A percentile compares a stretch with the other conserved stretches of the same genome.
These are phyloP conservation scores for Perodicticus potto DNA, from an alignment of 2,797 vertebrate species.

Conservation along the genomic window DNA sequence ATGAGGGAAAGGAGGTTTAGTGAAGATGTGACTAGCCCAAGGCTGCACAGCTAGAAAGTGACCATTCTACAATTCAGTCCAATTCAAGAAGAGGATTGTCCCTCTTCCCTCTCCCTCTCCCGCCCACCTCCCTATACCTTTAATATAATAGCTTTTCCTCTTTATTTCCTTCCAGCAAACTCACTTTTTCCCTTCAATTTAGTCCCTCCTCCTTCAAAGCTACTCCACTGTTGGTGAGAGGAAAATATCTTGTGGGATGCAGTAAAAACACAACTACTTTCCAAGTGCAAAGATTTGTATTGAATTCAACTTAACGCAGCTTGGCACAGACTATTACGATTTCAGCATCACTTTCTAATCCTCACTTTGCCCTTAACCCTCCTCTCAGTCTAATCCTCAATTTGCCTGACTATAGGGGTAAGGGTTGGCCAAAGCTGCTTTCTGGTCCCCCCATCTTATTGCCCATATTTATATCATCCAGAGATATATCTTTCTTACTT, in stretches of 20 bases:
- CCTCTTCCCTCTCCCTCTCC: too few relatives aligned
- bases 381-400: background rate
- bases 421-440: background rate
- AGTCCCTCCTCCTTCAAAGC: background rate
- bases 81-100: background rate
- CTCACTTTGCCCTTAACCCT: slow-evolving; percentile 15
- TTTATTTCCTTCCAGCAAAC: slow-evolving; percentile 37
- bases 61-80: background rate
- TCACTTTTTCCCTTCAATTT: background rate
- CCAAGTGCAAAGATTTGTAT: background rate
- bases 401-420: background rate
- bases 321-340: background rate
- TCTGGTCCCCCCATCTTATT: background rate
- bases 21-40: background rate
- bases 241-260: background rate
- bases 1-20: background rate
- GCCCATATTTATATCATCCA: background rate
- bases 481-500: background rate
- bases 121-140: background rate
- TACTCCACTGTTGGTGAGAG: background rate
- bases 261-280: slow-evolving; percentile 9
- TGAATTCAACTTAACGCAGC: background rate
- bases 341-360: slow-evolving; percentile 45
- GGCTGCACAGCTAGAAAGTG: background rate
- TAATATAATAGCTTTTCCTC: background rate